Evolutionary conservation across 2,113 vertebrate genomes (phyloP).

Genomic region (Microtus ochrogaster): DNA sequence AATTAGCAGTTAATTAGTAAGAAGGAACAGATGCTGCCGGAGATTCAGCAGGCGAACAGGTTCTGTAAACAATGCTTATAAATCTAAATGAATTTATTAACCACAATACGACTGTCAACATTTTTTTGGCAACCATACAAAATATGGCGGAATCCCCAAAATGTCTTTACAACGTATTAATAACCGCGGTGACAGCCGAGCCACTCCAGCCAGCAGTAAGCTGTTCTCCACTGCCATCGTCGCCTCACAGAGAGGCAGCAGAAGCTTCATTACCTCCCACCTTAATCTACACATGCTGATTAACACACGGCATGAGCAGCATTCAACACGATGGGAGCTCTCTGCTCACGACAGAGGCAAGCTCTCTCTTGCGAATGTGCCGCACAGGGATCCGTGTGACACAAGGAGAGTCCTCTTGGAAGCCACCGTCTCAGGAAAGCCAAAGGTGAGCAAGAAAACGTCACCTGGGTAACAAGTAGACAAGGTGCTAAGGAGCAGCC

Average conservation of each 20-base stretch:
- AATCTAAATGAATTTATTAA: slow-evolving; percentile 95
- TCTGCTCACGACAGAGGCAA: background rate
- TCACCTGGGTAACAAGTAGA: fast-evolving
- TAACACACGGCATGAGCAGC: slow-evolving; percentile 33
- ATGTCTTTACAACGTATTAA: slow-evolving; percentile 85
- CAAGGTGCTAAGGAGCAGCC: background rate
- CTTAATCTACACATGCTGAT: slow-evolving; percentile 19
- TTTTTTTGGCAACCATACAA: slow-evolving; percentile 88
- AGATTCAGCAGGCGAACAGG: slow-evolving; percentile 93
- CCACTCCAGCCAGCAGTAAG: slow-evolving; percentile 73
- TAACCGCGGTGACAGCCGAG: slow-evolving; percentile 81
- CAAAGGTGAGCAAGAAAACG: fast-evolving
- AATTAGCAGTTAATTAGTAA: slow-evolving; percentile 98
- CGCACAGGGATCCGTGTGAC: too few species aligned
- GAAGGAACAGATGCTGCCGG: slow-evolving; percentile 96
- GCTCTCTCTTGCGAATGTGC: fast-evolving
- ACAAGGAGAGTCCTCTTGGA: background rate
- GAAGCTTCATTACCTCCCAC: slow-evolving; percentile 15
- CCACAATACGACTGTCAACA: slow-evolving; percentile 90
- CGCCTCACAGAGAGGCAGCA: slow-evolving; percentile 40
- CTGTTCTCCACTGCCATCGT: slow-evolving; percentile 71
- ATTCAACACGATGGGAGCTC: background rate
- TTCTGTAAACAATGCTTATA: slow-evolving; percentile 98
- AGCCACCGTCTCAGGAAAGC: background rate
- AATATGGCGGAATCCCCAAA: slow-evolving; percentile 88